These are phyloP conservation scores for Yponomeuta evonymella DNA, from an alignment of 2,888 invertebrate genomes.

Conservation along the genomic window DNA sequence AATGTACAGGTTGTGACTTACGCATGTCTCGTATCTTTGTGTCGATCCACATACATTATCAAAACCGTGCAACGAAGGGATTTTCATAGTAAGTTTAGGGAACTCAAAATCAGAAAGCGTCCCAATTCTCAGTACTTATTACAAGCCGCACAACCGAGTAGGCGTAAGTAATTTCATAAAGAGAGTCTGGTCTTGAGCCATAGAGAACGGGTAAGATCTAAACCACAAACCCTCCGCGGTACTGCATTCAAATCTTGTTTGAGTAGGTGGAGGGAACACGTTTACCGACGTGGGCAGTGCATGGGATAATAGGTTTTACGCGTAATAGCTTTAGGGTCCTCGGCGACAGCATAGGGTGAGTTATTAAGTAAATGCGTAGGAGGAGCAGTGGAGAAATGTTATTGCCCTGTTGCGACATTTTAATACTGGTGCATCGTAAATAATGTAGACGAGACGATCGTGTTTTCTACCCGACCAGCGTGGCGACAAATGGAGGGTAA, in stretches of 20 bases:
- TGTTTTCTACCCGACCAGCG: not conserved
- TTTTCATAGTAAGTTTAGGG: too few relatives aligned
- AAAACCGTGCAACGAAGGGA: too few relatives aligned
- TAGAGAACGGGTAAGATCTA: not conserved
- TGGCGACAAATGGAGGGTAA: too few relatives aligned
- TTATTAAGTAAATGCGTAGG: slow-evolving; percentile 3
- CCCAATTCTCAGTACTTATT: too few relatives aligned
- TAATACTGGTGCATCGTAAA: slow-evolving; percentile 9
- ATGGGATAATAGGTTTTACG: not conserved
- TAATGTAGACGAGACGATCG: slow-evolving; percentile 3
- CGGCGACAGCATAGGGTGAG: not conserved
- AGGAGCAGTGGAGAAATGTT: slow-evolving; percentile 32
- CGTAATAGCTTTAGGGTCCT: not conserved
- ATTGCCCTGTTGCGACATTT: slow-evolving; percentile 54
- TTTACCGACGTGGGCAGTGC: not conserved
- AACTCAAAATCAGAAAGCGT: too few relatives aligned
- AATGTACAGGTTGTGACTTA: too few relatives aligned
- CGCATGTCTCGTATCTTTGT: too few relatives aligned
- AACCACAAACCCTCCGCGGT: not conserved
- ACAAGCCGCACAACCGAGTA: not conserved
- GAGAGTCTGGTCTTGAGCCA: slow-evolving; percentile 1
- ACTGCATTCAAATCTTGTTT: slow-evolving; percentile 1
- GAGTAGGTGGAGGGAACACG: not conserved
- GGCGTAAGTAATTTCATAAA: not conserved
- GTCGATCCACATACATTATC: too few relatives aligned